phyloP scores from a whole-genome alignment of 2,888 invertebrate genomes.

The Agapostemon virescens region DNA sequence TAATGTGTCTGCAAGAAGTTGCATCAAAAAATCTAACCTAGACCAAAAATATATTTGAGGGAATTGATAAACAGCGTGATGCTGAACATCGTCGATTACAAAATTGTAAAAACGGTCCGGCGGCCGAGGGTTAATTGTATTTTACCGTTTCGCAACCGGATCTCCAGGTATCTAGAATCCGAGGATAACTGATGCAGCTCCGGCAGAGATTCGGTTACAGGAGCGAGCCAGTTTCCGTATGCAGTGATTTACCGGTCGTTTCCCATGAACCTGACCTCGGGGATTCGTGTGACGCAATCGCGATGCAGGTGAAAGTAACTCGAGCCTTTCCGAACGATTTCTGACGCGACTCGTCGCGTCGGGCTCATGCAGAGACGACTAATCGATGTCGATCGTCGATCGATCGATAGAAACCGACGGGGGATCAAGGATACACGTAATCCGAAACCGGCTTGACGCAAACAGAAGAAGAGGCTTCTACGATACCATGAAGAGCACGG shows the following conservation, averaged over 20 bases:
- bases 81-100: too few relatives aligned
- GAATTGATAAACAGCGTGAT: too few relatives aligned
- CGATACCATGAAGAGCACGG: constrained; percentile 54
- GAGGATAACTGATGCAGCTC: not conserved
- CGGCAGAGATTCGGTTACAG: not conserved
- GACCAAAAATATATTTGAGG: too few relatives aligned
- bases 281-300: constrained; percentile 41
- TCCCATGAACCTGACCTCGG: constrained; percentile 64
- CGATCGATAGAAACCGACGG: constrained; percentile 29
- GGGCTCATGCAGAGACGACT: constrained; percentile 1
- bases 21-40: too few relatives aligned
- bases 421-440: constrained; percentile 25
- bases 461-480: constrained; percentile 62
- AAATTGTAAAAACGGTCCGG: too few relatives aligned
- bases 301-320: constrained; percentile 50
- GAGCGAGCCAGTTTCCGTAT: not conserved
- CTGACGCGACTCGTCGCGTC: constrained; percentile 11
- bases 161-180: not conserved
- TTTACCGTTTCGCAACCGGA: not conserved
- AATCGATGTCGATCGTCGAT: constrained; percentile 32
- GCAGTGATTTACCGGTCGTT: constrained; percentile 20
- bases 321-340: constrained; percentile 40
- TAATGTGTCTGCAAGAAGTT: too few relatives aligned
- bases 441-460: constrained; percentile 68
- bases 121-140: not conserved